Conservation (phyloP, 2,113 vertebrate genomes). For the Trematomus loennbergii region DNA sequence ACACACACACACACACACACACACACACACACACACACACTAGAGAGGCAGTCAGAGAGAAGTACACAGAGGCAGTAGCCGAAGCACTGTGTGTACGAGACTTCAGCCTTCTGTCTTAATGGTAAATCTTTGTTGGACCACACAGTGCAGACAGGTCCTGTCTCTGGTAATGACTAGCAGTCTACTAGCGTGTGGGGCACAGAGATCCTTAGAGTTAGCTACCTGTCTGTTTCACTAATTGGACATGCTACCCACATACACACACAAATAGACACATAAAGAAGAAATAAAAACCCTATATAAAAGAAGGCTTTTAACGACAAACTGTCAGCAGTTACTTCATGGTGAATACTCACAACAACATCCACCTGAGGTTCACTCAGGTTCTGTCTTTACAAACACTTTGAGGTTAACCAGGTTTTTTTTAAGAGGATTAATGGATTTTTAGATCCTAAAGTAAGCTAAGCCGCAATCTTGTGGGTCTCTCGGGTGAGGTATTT, state of each 20-base stretch:
- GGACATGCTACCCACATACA: conserved; percentile 46
- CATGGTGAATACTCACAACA: conserved; percentile 42
- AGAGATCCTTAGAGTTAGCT: conserved; percentile 50
- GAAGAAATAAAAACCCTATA: conserved; percentile 46
- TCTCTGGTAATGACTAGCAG: conserved; percentile 54
- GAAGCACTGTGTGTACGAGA: conserved; percentile 19
- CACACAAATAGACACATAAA: conserved; percentile 27
- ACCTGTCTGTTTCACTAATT: conserved; percentile 61
- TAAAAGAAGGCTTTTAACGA: conserved; percentile 39
- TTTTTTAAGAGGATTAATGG: conserved; percentile 72
- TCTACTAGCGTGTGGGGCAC: conserved; percentile 31
- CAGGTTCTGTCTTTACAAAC: conserved; percentile 57
- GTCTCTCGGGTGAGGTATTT: conserved; percentile 56
- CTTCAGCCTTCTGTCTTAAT: conserved; percentile 46
- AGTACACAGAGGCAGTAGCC: neutral
- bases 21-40: neutral
- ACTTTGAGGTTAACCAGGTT: conserved; percentile 54
- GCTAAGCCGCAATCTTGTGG: conserved; percentile 50
- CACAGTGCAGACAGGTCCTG: conserved; percentile 45
- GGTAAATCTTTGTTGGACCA: conserved; percentile 36
- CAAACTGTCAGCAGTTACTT: conserved; percentile 55
- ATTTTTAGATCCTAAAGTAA: conserved; percentile 66
- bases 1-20: too few species aligned
- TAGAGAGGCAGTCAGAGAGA: conserved; percentile 7
- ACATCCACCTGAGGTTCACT: conserved; percentile 59